phyloP scores from a whole-genome alignment of 2,888 invertebrate species.

The Cerceris ruficornis region DNA sequence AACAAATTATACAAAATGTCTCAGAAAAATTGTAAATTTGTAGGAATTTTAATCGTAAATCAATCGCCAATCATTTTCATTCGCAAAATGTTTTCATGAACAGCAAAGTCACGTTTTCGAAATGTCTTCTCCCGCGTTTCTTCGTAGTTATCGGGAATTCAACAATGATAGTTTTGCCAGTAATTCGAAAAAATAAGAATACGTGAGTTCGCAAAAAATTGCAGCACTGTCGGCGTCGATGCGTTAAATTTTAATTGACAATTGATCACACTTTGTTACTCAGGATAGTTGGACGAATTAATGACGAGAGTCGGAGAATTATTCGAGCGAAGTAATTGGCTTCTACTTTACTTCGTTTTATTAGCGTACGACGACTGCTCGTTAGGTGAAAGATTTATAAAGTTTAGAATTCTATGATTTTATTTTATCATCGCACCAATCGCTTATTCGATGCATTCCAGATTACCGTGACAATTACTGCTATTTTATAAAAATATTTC shows the following conservation, averaged over 20 bases:
- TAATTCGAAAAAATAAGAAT: neutral
- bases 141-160: neutral
- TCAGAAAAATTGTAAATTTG: no score
- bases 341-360: neutral
- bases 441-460: no score
- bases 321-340: neutral
- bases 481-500: no score
- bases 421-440: no score
- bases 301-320: neutral
- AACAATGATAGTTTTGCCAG: neutral
- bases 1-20: no score
- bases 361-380: neutral
- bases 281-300: neutral
- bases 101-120: neutral
- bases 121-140: neutral
- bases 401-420: no score
- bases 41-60: no score
- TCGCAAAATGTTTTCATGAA: neutral
- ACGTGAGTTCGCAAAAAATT: neutral
- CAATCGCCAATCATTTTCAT: no score
- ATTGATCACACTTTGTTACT: conserved; percentile 1
- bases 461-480: no score
- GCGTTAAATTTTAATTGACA: conserved; percentile 4
- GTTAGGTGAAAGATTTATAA: no score
- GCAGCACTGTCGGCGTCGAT: neutral